Base-by-base conservation (phyloP, 2,888 invertebrate genomes). In the Petrolisthes manimaculis region DNA sequence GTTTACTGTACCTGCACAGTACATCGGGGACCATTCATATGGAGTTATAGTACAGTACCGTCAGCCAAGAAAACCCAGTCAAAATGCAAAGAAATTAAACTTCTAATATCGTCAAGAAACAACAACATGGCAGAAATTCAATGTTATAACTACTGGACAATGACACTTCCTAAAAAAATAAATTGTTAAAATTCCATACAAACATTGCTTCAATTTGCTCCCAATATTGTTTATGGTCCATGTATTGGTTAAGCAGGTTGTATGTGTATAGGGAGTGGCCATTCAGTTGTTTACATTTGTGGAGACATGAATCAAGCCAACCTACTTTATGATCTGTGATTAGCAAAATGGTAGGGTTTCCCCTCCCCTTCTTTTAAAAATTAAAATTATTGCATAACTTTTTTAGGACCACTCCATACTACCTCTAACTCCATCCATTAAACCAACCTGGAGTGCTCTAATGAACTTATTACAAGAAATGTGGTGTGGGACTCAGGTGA, bases 111-210 rank as follows among this genome's bases (percentile, higher is more conserved):
- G 61, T 61, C 9, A 61, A 61, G 18, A 61, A 61, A 61, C 9
- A 61, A 61, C 9, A 61, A 61, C 9, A 61, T 14, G 37, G 18
- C 21, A 51, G 4, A 77, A 77, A 51, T 37, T 37, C 18, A 77
- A 51, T 77, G 77, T 77, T 51, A 37, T 51, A 14, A 51, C 51
- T 37, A 21, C 77, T 37, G 37, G 21, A 37, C 18, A 77, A 21
- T 18, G 9, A 21, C 9, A 8, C 21, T 51, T 77, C 21, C 21
- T 5, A 51, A 77, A 24, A 77, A 51, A 77, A 37, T 77, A 8
- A 77, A 9, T 56, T 9, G 37, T 24, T 77, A 18, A 12, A 18
- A 37, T 79, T 85, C 79, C 85, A 85, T 79, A 79, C 85, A 84
- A 84, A 53, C 24, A 24, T 24, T 18, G 74, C 37, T 6, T 37